Base-by-base conservation (phyloP, 2,888 invertebrate genomes). In the Tenthredo amoena region DNA sequence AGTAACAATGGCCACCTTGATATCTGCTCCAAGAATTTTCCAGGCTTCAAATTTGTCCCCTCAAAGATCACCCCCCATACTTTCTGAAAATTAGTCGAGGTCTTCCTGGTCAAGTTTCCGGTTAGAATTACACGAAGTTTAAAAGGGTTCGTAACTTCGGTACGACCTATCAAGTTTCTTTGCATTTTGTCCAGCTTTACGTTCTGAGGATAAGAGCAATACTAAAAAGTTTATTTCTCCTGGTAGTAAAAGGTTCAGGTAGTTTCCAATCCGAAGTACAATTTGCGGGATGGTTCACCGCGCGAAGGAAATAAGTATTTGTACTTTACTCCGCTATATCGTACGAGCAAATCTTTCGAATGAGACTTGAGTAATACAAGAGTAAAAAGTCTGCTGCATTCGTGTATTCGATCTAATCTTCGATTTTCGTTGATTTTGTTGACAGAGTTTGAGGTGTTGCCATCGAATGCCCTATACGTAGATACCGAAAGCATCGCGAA, bases 221-320 rank as follows among this genome's bases (percentile, higher is more conserved):
- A 34, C 55, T 55, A 77, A 77, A n/a, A 77, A 18, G 55, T 34
- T 34, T n/a, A n/a, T 3, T 18, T 62, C 62, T n/a, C 31, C 5
- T 2, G 34, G 34, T 55, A n/a, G 77, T 77, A 77, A 77, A 77
- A 77, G 50, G 50, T 77, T 55, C 55, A 18, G 12, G 31, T 10
- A 55, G 77, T 77, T 77, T 34, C 21, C 31, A n/a, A 26, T 18
- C 55, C 55, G 34, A 34, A 6, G 77, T 40, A 55, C 31, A 77
- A 77, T 31, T 77, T 55, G 34, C 9, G 34, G 18, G n/a, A 34
- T 31, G 31, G 31, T 55, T 50, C n/a, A 31, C 18, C 47, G 0
- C 12, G 50, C 31, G 15, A 12, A n/a, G 15, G 10, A 12, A 43
- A 21, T 37, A 37, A 71, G 18, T n/a, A 71, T 37, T 31, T 10